These are phyloP conservation scores for Eristalinus aeneus DNA, from an alignment of 2,888 invertebrate species.

Conservation along the genomic window DNA sequence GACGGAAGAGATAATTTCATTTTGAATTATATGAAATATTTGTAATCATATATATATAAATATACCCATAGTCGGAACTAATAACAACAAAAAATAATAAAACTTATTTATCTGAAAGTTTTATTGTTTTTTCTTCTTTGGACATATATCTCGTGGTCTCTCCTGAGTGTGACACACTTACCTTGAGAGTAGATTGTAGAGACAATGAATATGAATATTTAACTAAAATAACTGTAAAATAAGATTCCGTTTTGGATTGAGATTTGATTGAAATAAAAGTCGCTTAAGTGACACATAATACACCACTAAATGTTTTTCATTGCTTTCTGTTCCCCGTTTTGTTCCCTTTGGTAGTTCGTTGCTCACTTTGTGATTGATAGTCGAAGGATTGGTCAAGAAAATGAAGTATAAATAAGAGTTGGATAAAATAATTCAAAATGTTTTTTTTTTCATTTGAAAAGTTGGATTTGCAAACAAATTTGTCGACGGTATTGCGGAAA, in stretches of 20 bases:
- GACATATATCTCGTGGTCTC: background rate
- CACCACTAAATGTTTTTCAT: background rate
- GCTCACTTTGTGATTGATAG: background rate
- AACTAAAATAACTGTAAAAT: slow-evolving; percentile 30
- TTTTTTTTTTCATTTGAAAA: too few relatives aligned
- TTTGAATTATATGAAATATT: slow-evolving; percentile 50
- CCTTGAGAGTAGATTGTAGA: slow-evolving; percentile 15
- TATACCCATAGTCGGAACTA: slow-evolving; percentile 29
- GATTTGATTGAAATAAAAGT: slow-evolving; percentile 61
- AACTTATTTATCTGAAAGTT: slow-evolving; percentile 31
- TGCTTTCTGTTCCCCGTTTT: background rate
- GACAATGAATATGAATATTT: slow-evolving; percentile 23
- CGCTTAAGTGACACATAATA: slow-evolving; percentile 41
- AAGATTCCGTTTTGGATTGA: slow-evolving; percentile 38
- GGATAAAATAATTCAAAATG: too few relatives aligned
- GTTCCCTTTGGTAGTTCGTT: background rate
- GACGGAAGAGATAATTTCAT: slow-evolving; percentile 17
- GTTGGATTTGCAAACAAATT: too few relatives aligned
- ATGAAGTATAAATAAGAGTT: too few relatives aligned
- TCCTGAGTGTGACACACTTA: background rate
- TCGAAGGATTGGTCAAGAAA: too few relatives aligned
- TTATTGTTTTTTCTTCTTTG: background rate
- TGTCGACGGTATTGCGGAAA: too few relatives aligned
- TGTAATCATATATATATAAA: slow-evolving; percentile 57
- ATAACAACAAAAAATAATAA: slow-evolving; percentile 13